phyloP scores from a whole-genome alignment of 30 jellyfish, hydroid and myxozoan species.

The Aurelia coerulea region DNA sequence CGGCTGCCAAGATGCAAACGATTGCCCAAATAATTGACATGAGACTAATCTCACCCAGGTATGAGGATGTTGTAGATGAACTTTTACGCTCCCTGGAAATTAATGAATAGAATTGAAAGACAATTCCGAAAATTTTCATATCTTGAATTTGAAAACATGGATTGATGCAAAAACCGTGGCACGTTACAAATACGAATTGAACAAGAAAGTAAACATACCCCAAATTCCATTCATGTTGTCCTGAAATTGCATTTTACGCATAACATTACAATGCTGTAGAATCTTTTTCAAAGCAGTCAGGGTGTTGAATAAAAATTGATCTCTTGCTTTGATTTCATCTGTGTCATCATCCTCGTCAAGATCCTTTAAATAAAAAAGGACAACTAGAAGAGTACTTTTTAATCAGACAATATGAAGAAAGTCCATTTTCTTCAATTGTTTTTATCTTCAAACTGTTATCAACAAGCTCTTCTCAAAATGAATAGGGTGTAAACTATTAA shows the following conservation, averaged over 20 bases:
- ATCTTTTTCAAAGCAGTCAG: constrained; percentile 41
- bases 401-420: not conserved
- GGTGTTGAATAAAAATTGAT: constrained; percentile 46
- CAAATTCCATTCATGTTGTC: constrained; percentile 32
- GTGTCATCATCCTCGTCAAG: constrained; percentile 41
- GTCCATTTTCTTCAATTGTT: too few relatives aligned
- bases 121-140: too few relatives aligned
- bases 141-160: too few relatives aligned
- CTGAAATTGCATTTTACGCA: constrained; percentile 13
- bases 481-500: too few relatives aligned
- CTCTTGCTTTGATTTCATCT: constrained; percentile 29
- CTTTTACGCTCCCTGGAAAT: constrained; percentile 59
- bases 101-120: too few relatives aligned
- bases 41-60: constrained; percentile 91
- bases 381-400: too few relatives aligned
- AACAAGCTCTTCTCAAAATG: too few relatives aligned
- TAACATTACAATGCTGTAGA: constrained; percentile 32
- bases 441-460: too few relatives aligned
- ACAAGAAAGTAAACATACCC: constrained; percentile 16
- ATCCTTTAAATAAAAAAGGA: not conserved
- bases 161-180: too few relatives aligned
- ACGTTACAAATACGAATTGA: too few relatives aligned
- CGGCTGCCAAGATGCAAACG: constrained; percentile 73
- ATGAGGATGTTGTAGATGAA: constrained; percentile 84
- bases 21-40: constrained; percentile 75